phyloP scores from a whole-genome alignment of 2,888 invertebrate species.

The Eupithecia exiguata region DNA sequence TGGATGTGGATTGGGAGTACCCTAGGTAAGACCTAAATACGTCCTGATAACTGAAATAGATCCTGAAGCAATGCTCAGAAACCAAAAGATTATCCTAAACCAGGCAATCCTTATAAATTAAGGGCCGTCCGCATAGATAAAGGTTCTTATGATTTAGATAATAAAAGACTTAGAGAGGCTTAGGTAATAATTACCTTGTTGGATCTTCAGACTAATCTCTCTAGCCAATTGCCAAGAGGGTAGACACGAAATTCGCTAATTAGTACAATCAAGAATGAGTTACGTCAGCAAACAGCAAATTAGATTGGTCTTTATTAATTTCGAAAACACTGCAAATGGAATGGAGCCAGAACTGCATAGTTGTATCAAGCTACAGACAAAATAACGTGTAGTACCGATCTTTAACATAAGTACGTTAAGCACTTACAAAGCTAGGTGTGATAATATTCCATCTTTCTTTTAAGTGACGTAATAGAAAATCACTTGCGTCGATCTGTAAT shows the following conservation, averaged over 20 bases:
- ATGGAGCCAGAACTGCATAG: too few species aligned
- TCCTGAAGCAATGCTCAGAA: neutral
- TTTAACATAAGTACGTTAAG: too few species aligned
- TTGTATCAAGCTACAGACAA: too few species aligned
- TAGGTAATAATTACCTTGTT: neutral
- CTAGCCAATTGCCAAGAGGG: neutral
- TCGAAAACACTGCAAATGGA: neutral
- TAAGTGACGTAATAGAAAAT: too few species aligned
- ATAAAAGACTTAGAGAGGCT: neutral
- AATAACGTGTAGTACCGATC: too few species aligned
- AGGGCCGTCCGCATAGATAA: neutral
- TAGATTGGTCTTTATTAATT: too few species aligned
- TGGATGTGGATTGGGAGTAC: slow-evolving; percentile 98
- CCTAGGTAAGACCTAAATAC: slow-evolving; percentile 83
- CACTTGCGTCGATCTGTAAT: too few species aligned
- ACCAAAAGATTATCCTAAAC: neutral
- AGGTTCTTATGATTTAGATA: neutral
- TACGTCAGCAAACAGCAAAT: too few species aligned
- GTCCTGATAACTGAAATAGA: neutral
- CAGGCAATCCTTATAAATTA: neutral
- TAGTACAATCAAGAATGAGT: neutral
- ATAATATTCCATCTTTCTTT: too few species aligned
- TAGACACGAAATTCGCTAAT: neutral
- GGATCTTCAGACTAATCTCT: neutral
- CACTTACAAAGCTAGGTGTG: too few species aligned